phyloP scores from a whole-genome alignment of 2,113 vertebrate species.

The Notothenia coriiceps region DNA sequence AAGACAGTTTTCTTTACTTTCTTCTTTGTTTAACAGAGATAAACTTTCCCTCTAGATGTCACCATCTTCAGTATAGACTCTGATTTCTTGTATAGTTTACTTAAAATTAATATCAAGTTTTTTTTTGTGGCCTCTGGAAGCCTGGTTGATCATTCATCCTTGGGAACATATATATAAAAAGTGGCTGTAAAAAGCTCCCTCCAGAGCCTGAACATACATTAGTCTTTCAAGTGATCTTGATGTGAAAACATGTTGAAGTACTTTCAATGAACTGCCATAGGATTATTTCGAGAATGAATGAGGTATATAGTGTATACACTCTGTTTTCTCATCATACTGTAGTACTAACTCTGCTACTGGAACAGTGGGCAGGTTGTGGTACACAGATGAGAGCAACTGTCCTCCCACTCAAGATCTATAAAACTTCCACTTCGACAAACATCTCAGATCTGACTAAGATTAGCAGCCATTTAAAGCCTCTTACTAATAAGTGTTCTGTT shows the following conservation, averaged over 20 bases:
- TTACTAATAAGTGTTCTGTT: background rate
- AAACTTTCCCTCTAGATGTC: too few relatives aligned
- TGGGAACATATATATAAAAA: background rate
- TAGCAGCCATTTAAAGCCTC: background rate
- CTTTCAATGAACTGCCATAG: background rate
- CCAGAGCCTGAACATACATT: background rate
- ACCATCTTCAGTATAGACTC: too few relatives aligned
- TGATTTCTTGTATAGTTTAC: too few relatives aligned
- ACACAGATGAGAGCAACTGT: constrained; percentile 54
- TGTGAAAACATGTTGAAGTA: background rate
- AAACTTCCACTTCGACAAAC: constrained; percentile 52
- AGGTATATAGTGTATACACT: background rate
- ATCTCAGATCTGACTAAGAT: background rate
- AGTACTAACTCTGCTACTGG: constrained; percentile 55
- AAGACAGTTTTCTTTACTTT: too few relatives aligned
- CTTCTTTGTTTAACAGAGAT: too few relatives aligned
- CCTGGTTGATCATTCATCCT: background rate
- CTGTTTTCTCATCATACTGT: constrained; percentile 21
- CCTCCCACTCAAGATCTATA: constrained; percentile 52
- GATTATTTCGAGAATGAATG: constrained; percentile 13
- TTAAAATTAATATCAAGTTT: background rate
- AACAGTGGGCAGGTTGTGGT: constrained; percentile 64
- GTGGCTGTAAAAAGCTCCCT: background rate
- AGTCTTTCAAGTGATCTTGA: background rate
- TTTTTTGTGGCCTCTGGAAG: background rate